Evolutionary conservation across 1,140 invertebrate genomes (phyloP).

Genomic region (Meloidogyne floridensis): DNA sequence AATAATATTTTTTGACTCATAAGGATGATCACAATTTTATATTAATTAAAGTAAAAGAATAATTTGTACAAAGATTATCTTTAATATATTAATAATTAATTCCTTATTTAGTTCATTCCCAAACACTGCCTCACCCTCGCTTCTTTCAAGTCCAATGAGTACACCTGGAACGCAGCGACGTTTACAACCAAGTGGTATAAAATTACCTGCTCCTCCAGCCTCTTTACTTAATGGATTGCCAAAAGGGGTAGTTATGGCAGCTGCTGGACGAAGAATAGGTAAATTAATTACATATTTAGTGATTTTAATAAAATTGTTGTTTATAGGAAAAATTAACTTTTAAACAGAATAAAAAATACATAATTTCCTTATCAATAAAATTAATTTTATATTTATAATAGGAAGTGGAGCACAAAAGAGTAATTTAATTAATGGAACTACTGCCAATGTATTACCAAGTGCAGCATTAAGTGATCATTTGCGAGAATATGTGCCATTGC

Average conservation of each 20-base stretch:
- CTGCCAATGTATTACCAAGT: not conserved
- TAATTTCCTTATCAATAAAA: no score
- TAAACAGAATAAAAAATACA: no score
- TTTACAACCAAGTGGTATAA: slow-evolving; percentile 19
- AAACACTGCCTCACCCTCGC: slow-evolving; percentile 10
- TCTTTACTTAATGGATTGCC: slow-evolving; percentile 17
- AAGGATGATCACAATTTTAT: no score
- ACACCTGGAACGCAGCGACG: not conserved
- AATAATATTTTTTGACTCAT: no score
- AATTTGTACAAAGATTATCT: not conserved
- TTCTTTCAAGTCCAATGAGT: slow-evolving; percentile 3
- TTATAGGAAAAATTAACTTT: no score
- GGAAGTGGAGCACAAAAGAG: slow-evolving; percentile 8
- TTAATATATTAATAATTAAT: not conserved
- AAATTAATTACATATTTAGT: not conserved
- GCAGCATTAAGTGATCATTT: not conserved
- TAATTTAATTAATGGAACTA: slow-evolving; percentile 6
- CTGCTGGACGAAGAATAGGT: not conserved
- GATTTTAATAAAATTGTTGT: no score
- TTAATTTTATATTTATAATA: no score
- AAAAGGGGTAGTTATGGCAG: slow-evolving; percentile 5
- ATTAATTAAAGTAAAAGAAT: not conserved
- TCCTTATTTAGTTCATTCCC: slow-evolving; percentile 8
- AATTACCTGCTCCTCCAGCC: slow-evolving; percentile 7
- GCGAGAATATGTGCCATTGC: not conserved